A percentile compares a stretch with the other conserved stretches of the same genome.
Evolutionary conservation across 2,113 vertebrate genomes (phyloP).

Genomic region (Eubucco bourcierii): DNA sequence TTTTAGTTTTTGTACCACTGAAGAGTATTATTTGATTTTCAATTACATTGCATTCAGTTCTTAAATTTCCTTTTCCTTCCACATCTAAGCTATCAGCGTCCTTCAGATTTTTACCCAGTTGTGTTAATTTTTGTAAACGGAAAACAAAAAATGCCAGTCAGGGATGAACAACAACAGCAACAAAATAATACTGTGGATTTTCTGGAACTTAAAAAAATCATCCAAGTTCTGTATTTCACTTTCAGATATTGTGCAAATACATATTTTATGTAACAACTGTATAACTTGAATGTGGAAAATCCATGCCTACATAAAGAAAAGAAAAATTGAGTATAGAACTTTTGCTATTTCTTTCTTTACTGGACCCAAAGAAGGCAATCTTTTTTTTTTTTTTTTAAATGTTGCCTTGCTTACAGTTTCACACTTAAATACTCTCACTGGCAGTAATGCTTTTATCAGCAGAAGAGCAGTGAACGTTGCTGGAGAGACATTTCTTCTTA

Average conservation of each 20-base stretch:
- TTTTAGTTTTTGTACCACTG: neutral
- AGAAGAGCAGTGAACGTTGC: neutral
- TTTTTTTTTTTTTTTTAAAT: neutral
- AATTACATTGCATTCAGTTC: neutral
- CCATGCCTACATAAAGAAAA: neutral
- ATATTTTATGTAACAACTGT: neutral
- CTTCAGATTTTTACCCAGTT: neutral
- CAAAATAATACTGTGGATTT: neutral
- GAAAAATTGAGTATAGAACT: neutral
- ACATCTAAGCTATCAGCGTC: neutral
- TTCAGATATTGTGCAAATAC: neutral
- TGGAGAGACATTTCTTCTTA: neutral
- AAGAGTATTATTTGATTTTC: neutral
- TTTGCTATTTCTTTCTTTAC: neutral
- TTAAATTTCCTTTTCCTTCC: neutral
- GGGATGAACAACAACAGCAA: neutral
- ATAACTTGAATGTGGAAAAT: neutral
- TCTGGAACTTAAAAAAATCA: neutral
- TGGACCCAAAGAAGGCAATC: neutral
- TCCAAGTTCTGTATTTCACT: neutral
- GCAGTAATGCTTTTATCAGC: neutral
- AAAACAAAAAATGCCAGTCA: neutral
- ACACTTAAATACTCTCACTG: neutral
- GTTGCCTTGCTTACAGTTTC: neutral
- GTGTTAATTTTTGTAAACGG: neutral